Percentiles rank a stretch among this genome's conserved stretches.
phyloP scores from a whole-genome alignment of 1,140 invertebrate species.

The Hestina assimilis region DNA sequence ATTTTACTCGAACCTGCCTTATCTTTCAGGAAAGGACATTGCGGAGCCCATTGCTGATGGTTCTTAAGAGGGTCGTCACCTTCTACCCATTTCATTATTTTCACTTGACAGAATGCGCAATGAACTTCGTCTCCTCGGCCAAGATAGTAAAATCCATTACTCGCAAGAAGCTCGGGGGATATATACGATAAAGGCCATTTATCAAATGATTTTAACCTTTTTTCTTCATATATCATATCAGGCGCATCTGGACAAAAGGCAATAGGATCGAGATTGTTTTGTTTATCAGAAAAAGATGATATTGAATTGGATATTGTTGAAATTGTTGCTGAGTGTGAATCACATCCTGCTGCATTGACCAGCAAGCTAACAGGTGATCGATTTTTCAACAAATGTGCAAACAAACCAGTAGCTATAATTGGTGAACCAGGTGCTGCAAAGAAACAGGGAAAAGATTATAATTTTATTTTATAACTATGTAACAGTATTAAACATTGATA shows the following conservation, averaged over 20 bases:
- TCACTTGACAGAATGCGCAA: conserved; percentile 92
- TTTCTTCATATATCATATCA: conserved; percentile 66
- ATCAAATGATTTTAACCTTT: conserved; percentile 65
- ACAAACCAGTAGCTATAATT: conserved; percentile 39
- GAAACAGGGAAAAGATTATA: conserved; percentile 15
- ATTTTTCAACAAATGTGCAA: conserved; percentile 43
- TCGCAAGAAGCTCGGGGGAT: conserved; percentile 74
- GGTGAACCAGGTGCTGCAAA: conserved; percentile 51
- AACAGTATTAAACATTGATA: no score
- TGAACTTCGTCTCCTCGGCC: conserved; percentile 84
- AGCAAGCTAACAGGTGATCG: conserved; percentile 34
- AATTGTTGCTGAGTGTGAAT: conserved; percentile 35
- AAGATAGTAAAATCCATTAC: conserved; percentile 91
- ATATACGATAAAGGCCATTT: conserved; percentile 70
- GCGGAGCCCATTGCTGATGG: conserved; percentile 88
- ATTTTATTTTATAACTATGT: no score
- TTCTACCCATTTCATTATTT: conserved; percentile 88
- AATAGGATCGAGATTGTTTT: conserved; percentile 58
- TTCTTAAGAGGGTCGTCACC: conserved; percentile 89
- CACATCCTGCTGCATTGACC: conserved; percentile 36
- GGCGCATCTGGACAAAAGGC: conserved; percentile 40
- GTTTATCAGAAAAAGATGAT: conserved; percentile 52
- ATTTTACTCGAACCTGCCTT: conserved; percentile 82
- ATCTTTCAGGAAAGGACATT: conserved; percentile 85
- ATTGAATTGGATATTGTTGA: conserved; percentile 36